Conservation (phyloP, 2,888 invertebrate species). For the Heliothis peltigera region DNA sequence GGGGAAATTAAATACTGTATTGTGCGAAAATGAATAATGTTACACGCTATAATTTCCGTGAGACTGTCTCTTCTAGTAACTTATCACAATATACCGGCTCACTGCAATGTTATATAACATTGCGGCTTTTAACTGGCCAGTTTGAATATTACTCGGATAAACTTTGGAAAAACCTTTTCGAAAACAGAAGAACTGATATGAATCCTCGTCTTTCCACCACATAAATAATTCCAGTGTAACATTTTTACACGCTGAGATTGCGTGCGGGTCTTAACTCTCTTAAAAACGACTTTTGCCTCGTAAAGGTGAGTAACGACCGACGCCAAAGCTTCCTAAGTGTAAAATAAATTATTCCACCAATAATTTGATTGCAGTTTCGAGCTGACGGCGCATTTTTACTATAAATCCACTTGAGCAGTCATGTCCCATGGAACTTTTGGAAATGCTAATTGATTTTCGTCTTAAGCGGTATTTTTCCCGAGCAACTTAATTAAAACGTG, state of each 20-base stretch:
- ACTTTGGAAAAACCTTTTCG: slow-evolving; percentile 47
- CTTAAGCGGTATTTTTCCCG: slow-evolving; percentile 34
- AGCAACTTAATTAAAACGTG: slow-evolving; percentile 46
- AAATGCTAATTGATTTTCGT: slow-evolving; percentile 61
- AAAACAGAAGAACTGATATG: slow-evolving; percentile 65
- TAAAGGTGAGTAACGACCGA: slow-evolving; percentile 82
- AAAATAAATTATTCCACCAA: slow-evolving; percentile 77
- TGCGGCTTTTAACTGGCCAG: slow-evolving; percentile 40
- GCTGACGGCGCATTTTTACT: slow-evolving; percentile 59
- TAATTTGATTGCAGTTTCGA: slow-evolving; percentile 74
- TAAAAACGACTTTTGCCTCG: slow-evolving; percentile 82
- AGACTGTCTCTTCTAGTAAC: slow-evolving; percentile 33
- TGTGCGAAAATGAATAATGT: slow-evolving; percentile 44
- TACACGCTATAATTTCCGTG: slow-evolving; percentile 23
- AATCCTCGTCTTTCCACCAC: slow-evolving; percentile 66
- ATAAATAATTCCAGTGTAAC: slow-evolving; percentile 77
- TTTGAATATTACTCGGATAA: slow-evolving; percentile 42
- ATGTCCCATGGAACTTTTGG: slow-evolving; percentile 43
- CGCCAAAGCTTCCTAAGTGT: slow-evolving; percentile 67
- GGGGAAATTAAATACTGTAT: slow-evolving; percentile 39
- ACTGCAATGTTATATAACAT: slow-evolving; percentile 53
- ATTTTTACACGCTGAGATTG: slow-evolving; percentile 80
- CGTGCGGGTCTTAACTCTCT: slow-evolving; percentile 81
- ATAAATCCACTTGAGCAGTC: slow-evolving; percentile 51
- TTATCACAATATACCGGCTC: slow-evolving; percentile 43